These are phyloP conservation scores for Caenorhabditis afra DNA, from an alignment of 2,888 invertebrate species.

Conservation along the genomic window DNA sequence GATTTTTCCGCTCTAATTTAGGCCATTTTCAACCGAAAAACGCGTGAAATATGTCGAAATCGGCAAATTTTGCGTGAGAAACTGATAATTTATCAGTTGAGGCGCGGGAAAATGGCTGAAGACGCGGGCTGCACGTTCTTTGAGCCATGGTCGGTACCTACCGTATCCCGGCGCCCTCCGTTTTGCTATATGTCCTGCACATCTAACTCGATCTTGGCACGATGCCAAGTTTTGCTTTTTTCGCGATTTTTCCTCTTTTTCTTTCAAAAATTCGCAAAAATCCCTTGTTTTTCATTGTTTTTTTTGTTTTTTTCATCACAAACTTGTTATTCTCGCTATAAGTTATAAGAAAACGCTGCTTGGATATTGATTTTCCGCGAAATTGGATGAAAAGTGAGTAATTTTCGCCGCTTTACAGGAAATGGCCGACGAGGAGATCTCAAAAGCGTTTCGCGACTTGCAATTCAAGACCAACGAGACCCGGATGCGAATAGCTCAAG, in stretches of 20 bases:
- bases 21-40: background rate
- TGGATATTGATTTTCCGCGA: background rate
- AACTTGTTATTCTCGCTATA: background rate
- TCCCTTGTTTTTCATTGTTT: slow-evolving; percentile 5
- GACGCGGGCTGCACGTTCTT: slow-evolving; percentile 37
- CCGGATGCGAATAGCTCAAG: slow-evolving; percentile 61
- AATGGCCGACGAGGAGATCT: slow-evolving; percentile 70
- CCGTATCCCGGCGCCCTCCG: slow-evolving; percentile 19
- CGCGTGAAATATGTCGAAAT: background rate
- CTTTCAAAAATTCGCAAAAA: background rate
- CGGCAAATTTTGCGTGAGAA: background rate
- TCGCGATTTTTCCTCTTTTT: slow-evolving; percentile 25
- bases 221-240: slow-evolving; percentile 44
- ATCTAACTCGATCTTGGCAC: slow-evolving; percentile 57
- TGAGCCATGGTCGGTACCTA: slow-evolving; percentile 59
- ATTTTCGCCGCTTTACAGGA: no score
- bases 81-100: slow-evolving; percentile 33
- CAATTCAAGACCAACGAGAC: slow-evolving; percentile 70
- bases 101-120: background rate
- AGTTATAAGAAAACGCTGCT: background rate
- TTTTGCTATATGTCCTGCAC: slow-evolving; percentile 54
- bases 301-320: background rate
- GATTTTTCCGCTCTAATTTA: no score
- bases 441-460: slow-evolving; percentile 70
- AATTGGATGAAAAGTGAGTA: no score